Evolutionary conservation across 2,113 vertebrate genomes (phyloP).

Genomic region (Spheniscus mendiculus): DNA sequence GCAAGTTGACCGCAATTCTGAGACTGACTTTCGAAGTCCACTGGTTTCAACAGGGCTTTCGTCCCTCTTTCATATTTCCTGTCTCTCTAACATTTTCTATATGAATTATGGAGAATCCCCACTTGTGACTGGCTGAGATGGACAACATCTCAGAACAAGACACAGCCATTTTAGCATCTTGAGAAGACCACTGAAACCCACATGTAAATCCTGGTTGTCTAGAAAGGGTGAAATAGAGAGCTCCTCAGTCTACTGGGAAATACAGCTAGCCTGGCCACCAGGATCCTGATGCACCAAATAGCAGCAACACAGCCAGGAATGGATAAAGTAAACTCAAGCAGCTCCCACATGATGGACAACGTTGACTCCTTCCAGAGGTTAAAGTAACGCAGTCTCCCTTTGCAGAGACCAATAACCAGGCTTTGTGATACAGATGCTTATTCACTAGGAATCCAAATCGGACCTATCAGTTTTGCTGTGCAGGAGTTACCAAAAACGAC

Average conservation of each 20-base stretch:
- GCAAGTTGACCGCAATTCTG: neutral
- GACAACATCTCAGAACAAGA: neutral
- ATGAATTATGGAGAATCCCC: neutral
- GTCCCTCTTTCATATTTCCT: neutral
- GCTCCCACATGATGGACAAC: rapidly evolving
- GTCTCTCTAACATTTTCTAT: neutral
- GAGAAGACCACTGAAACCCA: neutral
- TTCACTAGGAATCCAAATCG: neutral
- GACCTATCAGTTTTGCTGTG: neutral
- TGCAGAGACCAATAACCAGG: neutral
- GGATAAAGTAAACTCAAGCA: neutral
- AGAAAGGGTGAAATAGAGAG: neutral
- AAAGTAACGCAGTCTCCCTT: neutral
- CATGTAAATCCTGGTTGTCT: neutral
- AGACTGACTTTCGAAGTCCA: neutral
- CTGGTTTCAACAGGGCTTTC: neutral
- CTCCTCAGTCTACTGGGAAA: neutral
- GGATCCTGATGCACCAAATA: neutral
- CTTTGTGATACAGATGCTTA: neutral
- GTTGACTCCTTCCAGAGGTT: neutral
- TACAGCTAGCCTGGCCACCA: neutral
- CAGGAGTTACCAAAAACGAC: neutral
- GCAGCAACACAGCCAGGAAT: neutral
- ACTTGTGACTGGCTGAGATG: rapidly evolving
- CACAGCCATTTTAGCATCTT: neutral